A percentile compares a stretch with the other conserved stretches of the same genome.
phyloP scores from a whole-genome alignment of 2,113 vertebrate genomes.

The Uria lomvia region DNA sequence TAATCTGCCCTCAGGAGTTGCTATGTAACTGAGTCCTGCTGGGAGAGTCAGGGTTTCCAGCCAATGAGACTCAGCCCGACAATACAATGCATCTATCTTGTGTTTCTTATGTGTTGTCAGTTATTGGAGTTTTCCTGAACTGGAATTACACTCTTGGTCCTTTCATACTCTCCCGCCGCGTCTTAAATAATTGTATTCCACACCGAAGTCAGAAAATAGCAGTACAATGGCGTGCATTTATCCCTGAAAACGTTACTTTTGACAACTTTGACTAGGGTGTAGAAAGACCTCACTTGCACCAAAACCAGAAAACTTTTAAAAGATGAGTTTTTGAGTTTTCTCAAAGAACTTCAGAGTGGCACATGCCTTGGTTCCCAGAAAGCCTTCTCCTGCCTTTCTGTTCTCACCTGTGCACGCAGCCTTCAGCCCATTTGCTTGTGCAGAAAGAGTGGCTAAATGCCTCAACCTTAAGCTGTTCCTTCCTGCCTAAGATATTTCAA shows the following conservation, averaged over 20 bases:
- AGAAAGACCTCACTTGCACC: background rate
- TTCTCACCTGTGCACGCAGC: background rate
- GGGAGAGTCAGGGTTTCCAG: slow-evolving; percentile 23
- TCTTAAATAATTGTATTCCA: slow-evolving; percentile 49
- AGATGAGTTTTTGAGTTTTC: background rate
- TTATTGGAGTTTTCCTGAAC: slow-evolving; percentile 53
- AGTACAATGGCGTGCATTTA: background rate
- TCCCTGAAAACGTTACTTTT: background rate
- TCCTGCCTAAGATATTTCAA: slow-evolving; percentile 41
- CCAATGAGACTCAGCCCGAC: slow-evolving; percentile 3
- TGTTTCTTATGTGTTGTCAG: slow-evolving; percentile 24
- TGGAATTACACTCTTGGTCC: slow-evolving; percentile 42
- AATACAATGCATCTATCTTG: slow-evolving; percentile 53
- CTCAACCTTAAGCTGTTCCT: slow-evolving; percentile 35
- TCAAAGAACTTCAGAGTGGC: background rate
- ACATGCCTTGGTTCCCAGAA: background rate
- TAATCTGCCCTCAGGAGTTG: slow-evolving; percentile 48
- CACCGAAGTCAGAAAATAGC: slow-evolving; percentile 10
- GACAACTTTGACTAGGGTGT: background rate
- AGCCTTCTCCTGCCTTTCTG: background rate
- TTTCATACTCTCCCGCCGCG: slow-evolving; percentile 18
- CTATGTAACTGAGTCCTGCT: slow-evolving; percentile 50
- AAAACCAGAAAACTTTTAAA: background rate
- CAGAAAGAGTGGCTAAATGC: background rate
- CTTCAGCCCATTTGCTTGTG: background rate